Evolutionary conservation across 2,113 vertebrate species (phyloP).

Genomic region (Canis aureus): DNA sequence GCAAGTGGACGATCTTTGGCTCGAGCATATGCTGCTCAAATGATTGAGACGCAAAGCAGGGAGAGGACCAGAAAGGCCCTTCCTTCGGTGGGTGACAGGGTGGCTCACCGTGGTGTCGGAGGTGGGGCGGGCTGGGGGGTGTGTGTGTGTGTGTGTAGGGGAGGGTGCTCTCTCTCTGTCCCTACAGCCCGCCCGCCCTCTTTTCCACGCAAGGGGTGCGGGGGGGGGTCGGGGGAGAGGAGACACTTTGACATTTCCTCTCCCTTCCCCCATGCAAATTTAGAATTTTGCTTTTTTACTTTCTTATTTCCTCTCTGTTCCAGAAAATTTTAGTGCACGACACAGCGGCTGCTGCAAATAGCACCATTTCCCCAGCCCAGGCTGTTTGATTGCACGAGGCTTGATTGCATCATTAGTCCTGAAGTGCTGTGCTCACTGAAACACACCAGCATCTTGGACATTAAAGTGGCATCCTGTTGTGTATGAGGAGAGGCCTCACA

Average conservation of each 20-base stretch:
- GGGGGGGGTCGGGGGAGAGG: constrained; percentile 53
- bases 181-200: background rate
- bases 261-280: constrained; percentile 78
- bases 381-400: constrained; percentile 94
- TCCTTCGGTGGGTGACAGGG: constrained; percentile 78
- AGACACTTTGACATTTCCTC: background rate
- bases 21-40: constrained; percentile 86
- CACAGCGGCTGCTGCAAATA: constrained; percentile 89
- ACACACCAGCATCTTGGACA: constrained; percentile 94
- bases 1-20: constrained; percentile 87
- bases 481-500: constrained; percentile 92
- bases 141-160: no score
- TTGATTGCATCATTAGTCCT: constrained; percentile 95
- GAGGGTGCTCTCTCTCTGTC: background rate
- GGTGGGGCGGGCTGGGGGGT: background rate
- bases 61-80: constrained; percentile 73
- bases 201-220: background rate
- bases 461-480: constrained; percentile 94
- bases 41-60: constrained; percentile 88
- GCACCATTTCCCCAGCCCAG: constrained; percentile 90
- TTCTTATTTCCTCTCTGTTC: constrained; percentile 89
- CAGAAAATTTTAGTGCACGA: constrained; percentile 89
- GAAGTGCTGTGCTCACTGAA: constrained; percentile 94
- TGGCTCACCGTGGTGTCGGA: background rate
- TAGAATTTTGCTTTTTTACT: constrained; percentile 86